A percentile compares a stretch with the other conserved stretches of the same genome.
Evolutionary conservation across 2,888 invertebrate genomes (phyloP).

Genomic region (Perizoma affinitatum): DNA sequence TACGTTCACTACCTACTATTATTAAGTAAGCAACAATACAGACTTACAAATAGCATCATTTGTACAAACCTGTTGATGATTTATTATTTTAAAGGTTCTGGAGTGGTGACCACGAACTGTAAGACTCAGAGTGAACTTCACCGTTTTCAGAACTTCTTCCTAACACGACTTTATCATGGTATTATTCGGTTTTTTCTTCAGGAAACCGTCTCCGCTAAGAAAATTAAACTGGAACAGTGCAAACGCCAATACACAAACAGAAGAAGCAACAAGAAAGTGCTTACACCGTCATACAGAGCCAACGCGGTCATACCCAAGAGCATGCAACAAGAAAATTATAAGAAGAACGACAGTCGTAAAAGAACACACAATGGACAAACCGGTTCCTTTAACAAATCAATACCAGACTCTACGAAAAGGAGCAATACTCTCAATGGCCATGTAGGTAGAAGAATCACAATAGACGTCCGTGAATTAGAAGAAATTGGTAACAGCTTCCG

Average conservation of each 20-base stretch:
- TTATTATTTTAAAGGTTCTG: too few relatives aligned
- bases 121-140: too few relatives aligned
- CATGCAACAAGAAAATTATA: conserved; percentile 45
- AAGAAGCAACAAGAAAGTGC: conserved; percentile 49
- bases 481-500: conserved; percentile 55
- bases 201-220: conserved; percentile 44
- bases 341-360: conserved; percentile 45
- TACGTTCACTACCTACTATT: too few relatives aligned
- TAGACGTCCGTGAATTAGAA: conserved; percentile 47
- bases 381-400: conserved; percentile 46
- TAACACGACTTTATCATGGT: too few relatives aligned
- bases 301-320: conserved; percentile 55
- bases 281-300: conserved; percentile 57
- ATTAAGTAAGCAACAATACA: too few relatives aligned
- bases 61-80: too few relatives aligned
- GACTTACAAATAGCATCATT: too few relatives aligned
- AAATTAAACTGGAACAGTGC: conserved; percentile 47
- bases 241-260: conserved; percentile 55
- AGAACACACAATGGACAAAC: conserved; percentile 42
- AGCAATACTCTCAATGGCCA: conserved; percentile 38
- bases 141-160: too few relatives aligned
- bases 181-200: conserved; percentile 34
- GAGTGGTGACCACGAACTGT: too few relatives aligned
- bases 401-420: conserved; percentile 58
- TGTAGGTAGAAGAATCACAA: conserved; percentile 33